These are phyloP conservation scores for Heliconius ismenius DNA, from an alignment of 2,888 invertebrate genomes.

Conservation along the genomic window DNA sequence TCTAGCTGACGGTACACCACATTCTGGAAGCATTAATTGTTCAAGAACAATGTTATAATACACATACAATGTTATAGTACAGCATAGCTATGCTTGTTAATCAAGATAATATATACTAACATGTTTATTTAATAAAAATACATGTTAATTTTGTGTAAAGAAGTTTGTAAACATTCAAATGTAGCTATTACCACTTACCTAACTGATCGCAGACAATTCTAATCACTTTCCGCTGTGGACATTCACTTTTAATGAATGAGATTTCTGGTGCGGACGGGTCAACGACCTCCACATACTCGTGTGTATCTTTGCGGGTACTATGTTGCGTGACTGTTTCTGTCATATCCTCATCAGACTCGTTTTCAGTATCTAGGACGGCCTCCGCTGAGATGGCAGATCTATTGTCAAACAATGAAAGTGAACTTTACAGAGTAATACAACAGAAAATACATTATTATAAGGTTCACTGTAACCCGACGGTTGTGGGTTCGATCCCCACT, in stretches of 20 bases:
- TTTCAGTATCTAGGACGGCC: slow-evolving; percentile 84
- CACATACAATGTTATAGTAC: background rate
- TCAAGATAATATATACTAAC: background rate
- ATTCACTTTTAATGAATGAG: slow-evolving; percentile 89
- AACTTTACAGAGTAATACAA: background rate
- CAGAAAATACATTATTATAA: too few species aligned
- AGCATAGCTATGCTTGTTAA: background rate
- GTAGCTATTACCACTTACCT: slow-evolving; percentile 75
- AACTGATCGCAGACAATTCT: slow-evolving; percentile 89
- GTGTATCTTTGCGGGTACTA: slow-evolving; percentile 68
- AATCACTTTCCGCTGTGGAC: slow-evolving; percentile 88
- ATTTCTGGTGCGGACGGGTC: slow-evolving; percentile 91
- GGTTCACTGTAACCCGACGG: too few species aligned
- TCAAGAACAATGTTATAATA: background rate
- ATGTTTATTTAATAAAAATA: slow-evolving; percentile 2
- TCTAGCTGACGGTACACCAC: slow-evolving; percentile 85
- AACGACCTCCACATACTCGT: slow-evolving; percentile 89
- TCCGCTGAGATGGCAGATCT: slow-evolving; percentile 88
- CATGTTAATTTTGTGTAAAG: background rate
- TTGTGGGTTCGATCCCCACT: too few species aligned
- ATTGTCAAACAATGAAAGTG: slow-evolving; percentile 46
- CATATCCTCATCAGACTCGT: slow-evolving; percentile 73
- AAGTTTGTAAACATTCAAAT: slow-evolving; percentile 4
- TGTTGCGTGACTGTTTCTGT: slow-evolving; percentile 63
- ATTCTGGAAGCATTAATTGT: slow-evolving; percentile 72